These are phyloP conservation scores for Clitarchus hookeri DNA, from an alignment of 2,888 invertebrate species.

Conservation along the genomic window DNA sequence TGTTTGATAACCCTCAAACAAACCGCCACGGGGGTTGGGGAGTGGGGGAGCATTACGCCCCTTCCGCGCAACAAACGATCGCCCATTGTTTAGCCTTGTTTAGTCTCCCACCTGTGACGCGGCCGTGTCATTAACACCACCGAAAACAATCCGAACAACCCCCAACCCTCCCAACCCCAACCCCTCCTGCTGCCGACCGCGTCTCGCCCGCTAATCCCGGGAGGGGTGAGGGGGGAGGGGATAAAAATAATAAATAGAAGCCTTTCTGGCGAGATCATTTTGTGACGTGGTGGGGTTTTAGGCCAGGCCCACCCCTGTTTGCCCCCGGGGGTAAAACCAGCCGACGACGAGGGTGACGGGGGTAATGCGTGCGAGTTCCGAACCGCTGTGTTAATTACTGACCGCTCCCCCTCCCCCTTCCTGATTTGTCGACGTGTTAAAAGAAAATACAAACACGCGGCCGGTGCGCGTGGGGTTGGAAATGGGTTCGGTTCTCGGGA, in stretches of 20 bases:
- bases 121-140: not conserved
- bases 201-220: not conserved
- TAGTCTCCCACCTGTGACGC: not conserved
- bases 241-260: not conserved
- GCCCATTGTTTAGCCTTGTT: not conserved
- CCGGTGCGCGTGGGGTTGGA: not conserved
- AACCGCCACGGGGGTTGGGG: not conserved
- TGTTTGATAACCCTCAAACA: not conserved
- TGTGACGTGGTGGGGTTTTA: not conserved
- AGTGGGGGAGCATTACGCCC: not conserved
- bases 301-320: not conserved
- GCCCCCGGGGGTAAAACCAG: not conserved
- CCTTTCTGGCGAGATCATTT: not conserved
- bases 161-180: not conserved
- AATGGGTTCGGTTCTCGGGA: not conserved
- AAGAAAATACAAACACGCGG: not conserved
- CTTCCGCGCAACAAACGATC: not conserved
- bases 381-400: not conserved
- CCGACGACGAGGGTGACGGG: too few species aligned
- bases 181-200: not conserved
- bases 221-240: not conserved
- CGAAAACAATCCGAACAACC: not conserved
- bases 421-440: not conserved
- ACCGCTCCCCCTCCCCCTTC: not conserved
- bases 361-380: not conserved